Evolutionary conservation across 2,113 vertebrate species (phyloP).

Genomic region (Pseudopipra pipra): DNA sequence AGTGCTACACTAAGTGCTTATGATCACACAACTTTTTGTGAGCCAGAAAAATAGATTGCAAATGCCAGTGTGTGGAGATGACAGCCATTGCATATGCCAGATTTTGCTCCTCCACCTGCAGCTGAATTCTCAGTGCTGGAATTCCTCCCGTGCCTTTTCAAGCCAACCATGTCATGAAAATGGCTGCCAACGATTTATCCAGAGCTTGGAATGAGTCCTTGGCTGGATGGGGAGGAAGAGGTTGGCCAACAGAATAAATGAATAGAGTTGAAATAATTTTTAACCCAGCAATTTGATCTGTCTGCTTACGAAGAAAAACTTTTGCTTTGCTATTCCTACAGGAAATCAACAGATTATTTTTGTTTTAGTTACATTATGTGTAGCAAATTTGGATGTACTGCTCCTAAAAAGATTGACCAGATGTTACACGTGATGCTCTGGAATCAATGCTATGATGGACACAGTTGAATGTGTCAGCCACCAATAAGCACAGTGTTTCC

Average conservation of each 20-base stretch:
- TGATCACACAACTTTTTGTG: not conserved
- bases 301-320: constrained; percentile 2
- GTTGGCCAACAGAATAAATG: constrained; percentile 9
- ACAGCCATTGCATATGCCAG: not conserved
- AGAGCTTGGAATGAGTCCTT: constrained; percentile 38
- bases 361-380: not conserved
- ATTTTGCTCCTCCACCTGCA: constrained; percentile 52
- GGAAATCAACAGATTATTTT: not conserved
- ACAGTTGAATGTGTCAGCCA: not conserved
- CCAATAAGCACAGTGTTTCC: not conserved
- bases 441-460: not conserved
- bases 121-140: constrained; percentile 42
- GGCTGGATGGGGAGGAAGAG: not conserved
- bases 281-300: constrained; percentile 22
- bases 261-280: constrained; percentile 37
- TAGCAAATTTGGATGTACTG: not conserved
- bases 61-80: not conserved
- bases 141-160: constrained; percentile 22
- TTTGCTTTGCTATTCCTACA: not conserved
- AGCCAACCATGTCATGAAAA: constrained; percentile 49
- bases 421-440: not conserved
- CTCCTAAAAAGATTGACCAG: not conserved
- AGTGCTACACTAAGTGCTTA: not conserved
- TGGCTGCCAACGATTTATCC: constrained; percentile 32
- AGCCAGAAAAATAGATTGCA: constrained; percentile 11